Evolutionary conservation across 2,797 vertebrate species (phyloP), one percentile per base, ranked within the genome.

Genomic region (Coilia nasus): DNA sequence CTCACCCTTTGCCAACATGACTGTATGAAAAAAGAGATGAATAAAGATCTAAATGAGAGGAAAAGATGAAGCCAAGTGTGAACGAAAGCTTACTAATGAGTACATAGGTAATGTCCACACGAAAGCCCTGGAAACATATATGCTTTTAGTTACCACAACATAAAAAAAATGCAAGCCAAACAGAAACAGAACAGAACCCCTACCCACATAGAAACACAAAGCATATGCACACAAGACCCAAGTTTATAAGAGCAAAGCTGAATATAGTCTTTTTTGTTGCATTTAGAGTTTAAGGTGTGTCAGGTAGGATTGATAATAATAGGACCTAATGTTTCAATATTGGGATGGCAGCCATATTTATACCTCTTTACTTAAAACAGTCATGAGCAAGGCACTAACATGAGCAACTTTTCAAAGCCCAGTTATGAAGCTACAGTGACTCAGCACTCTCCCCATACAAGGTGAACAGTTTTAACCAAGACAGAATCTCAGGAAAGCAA

Each of bases 1-100:
- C 1, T 0, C 80, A 78, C 23, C 92, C 85, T 46, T 78, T 44
- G 89, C 67, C 41, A 41, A 75, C 31, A 17, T 75, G 28, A 41
- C 14, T 19, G 4, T 14, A 75, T 19, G 31, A 75, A 21, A 35
- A 14, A 41, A 41, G 67, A 14, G 64, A 5, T 71, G 25, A 41
- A 71, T 31, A 6, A 4, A 75, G 31, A 35, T 35, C 31, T 75
- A 35, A 75, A 75, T 41, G 15, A 35, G 67, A 75, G 67, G 67
- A 15, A 41, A 5, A 35, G 67, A 19, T 75, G 67, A 75, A 75
- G 28, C 67, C 31, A 19, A 28, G 31, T 75, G 67, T 35, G 67
- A 75, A 75, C 17, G 3, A 31, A 12, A 15, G 25, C 23, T 14
- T 11, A 17, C 46, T 50, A n/a, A 46, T 84, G 28, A 28, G 28